Percentiles rank a stretch among this genome's conserved stretches.
These are phyloP conservation scores for Hafferia zeledoni DNA, from an alignment of 2,797 vertebrate genomes.

Conservation along the genomic window DNA sequence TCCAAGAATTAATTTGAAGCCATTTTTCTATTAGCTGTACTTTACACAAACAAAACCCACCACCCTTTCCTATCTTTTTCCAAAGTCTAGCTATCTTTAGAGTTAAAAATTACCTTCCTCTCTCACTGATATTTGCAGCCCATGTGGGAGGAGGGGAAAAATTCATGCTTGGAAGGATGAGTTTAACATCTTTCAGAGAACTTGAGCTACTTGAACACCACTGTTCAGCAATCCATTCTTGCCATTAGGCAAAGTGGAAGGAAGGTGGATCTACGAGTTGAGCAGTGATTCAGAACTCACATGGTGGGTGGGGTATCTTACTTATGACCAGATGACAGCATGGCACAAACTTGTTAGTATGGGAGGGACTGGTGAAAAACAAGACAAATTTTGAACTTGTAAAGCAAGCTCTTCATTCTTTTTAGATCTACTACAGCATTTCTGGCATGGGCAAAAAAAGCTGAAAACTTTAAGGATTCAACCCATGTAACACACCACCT, in stretches of 20 bases:
- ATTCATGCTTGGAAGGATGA: not conserved
- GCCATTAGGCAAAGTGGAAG: constrained; percentile 7
- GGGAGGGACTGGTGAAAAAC: constrained; percentile 23
- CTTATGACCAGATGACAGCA: constrained; percentile 8
- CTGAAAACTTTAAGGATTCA: not conserved
- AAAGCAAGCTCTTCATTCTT: not conserved
- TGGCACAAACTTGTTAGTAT: not conserved
- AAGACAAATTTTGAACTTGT: constrained; percentile 15
- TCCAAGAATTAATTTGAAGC: not conserved
- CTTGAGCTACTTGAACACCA: not conserved
- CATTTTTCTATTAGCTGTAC: not conserved
- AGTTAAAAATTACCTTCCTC: not conserved
- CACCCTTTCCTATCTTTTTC: not conserved
- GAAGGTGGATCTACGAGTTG: not conserved
- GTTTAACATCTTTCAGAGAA: not conserved
- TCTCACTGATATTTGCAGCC: not conserved
- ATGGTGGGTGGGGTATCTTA: constrained; percentile 1
- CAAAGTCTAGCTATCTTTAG: not conserved
- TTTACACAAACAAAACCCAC: not conserved
- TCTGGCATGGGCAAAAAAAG: not conserved
- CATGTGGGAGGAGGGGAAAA: not conserved
- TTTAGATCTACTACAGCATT: not conserved
- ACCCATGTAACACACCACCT: not conserved
- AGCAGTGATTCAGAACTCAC: constrained; percentile 29
- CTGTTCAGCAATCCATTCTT: not conserved